A percentile compares a stretch with the other conserved stretches of the same genome.
phyloP scores from a whole-genome alignment of 2,888 invertebrate genomes.

The Acanthopleura granulata region DNA sequence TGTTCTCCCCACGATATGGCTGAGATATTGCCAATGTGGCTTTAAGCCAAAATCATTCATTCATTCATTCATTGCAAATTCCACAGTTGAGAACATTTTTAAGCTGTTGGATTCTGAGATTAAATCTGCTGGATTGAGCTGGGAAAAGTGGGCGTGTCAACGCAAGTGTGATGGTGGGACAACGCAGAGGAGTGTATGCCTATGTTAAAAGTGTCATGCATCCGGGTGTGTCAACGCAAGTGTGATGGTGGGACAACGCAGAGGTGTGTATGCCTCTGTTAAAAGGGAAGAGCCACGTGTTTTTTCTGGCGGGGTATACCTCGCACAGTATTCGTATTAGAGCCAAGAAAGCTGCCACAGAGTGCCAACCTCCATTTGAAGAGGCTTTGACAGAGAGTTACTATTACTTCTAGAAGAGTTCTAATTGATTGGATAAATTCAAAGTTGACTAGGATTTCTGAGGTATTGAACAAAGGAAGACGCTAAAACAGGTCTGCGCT shows the following conservation, averaged over 20 bases:
- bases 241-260: background rate
- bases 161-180: background rate
- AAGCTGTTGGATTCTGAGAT: background rate
- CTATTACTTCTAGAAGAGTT: background rate
- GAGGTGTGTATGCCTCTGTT: background rate
- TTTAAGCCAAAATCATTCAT: too few species aligned
- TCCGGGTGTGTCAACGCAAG: background rate
- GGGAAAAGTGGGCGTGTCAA: background rate
- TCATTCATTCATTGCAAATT: too few species aligned
- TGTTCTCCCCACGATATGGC: too few species aligned
- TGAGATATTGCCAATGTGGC: too few species aligned
- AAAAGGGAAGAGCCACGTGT: background rate
- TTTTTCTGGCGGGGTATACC: background rate
- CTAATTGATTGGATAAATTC: background rate
- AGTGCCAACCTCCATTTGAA: background rate
- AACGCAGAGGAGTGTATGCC: background rate
- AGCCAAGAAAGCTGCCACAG: background rate
- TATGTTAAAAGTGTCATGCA: background rate
- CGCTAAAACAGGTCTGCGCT: background rate
- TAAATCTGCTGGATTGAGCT: background rate
- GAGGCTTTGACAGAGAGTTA: background rate
- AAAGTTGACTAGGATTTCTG: background rate
- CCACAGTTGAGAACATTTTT: background rate
- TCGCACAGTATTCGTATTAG: background rate
- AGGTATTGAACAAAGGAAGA: background rate